Evolutionary conservation across 2,113 vertebrate species (phyloP).

Genomic region (Petroica traversi): DNA sequence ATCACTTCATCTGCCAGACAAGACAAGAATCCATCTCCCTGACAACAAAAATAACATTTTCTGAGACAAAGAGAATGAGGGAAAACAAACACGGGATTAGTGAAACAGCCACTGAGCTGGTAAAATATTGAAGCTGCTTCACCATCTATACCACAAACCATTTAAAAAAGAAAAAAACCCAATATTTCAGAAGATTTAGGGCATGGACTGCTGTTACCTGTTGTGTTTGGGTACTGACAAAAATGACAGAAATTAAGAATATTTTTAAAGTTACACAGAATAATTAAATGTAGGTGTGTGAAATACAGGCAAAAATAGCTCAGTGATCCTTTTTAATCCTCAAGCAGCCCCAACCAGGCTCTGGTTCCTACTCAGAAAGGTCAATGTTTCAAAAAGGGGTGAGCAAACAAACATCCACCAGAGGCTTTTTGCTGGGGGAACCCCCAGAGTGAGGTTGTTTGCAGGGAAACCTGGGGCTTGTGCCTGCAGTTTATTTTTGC

Average conservation of each 20-base stretch:
- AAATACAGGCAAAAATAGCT: not conserved
- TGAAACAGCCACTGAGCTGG: not conserved
- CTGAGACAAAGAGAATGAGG: not conserved
- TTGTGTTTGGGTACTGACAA: not conserved
- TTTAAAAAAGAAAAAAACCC: accelerated
- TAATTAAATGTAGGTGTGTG: accelerated
- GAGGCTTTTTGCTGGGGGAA: not conserved
- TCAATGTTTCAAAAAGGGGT: not conserved
- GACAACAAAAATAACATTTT: not conserved
- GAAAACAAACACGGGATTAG: not conserved
- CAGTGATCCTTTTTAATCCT: not conserved
- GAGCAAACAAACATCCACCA: slow-evolving; percentile 9
- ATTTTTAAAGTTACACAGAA: not conserved
- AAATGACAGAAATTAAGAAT: not conserved
- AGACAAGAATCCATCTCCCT: not conserved
- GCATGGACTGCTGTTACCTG: not conserved
- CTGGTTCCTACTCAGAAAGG: slow-evolving; percentile 15
- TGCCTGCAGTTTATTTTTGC: slow-evolving; percentile 30
- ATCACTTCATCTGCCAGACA: not conserved
- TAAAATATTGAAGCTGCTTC: not conserved
- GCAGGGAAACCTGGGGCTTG: not conserved
- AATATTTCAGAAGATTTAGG: not conserved
- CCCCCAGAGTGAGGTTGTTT: not conserved
- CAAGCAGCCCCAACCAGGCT: not conserved
- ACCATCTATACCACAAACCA: not conserved